Conservation (phyloP, 2,888 invertebrate genomes). For the Sarcophaga caerulescens region DNA sequence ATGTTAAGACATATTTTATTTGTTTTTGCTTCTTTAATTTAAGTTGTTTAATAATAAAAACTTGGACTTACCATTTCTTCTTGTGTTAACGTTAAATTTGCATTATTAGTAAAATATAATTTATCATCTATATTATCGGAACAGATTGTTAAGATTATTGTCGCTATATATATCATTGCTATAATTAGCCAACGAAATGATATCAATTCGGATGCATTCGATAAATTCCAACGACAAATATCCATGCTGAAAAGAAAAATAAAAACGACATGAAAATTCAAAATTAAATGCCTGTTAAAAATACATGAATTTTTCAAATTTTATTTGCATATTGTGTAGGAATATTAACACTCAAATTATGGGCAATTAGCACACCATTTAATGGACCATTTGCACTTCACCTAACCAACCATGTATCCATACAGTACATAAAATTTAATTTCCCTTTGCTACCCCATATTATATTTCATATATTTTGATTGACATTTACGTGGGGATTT, state of each 20-base stretch:
- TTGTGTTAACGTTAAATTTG: conserved; percentile 78
- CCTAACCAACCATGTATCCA: too few species aligned
- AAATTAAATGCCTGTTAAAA: background rate
- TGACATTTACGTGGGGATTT: background rate
- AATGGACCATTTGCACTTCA: too few species aligned
- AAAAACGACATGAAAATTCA: background rate
- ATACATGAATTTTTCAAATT: too few species aligned
- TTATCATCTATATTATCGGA: conserved; percentile 81
- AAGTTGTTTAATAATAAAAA: too few species aligned
- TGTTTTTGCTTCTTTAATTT: too few species aligned
- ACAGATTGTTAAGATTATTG: conserved; percentile 81
- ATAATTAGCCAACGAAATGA: conserved; percentile 81
- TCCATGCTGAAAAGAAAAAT: conserved; percentile 77
- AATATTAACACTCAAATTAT: too few species aligned
- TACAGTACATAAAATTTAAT: too few species aligned
- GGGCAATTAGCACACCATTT: too few species aligned
- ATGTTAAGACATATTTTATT: too few species aligned
- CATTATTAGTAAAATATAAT: conserved; percentile 78
- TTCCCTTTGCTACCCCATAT: too few species aligned
- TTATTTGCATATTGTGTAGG: too few species aligned
- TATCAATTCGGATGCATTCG: conserved; percentile 79
- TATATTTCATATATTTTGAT: background rate
- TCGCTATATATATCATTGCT: conserved; percentile 81
- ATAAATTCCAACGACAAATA: conserved; percentile 80
- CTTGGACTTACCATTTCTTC: conserved; percentile 78